Percentiles rank a stretch among this genome's conserved stretches.
These are phyloP conservation scores for Enteromius paludinosus DNA, from an alignment of 2,797 vertebrate species.

Conservation along the genomic window DNA sequence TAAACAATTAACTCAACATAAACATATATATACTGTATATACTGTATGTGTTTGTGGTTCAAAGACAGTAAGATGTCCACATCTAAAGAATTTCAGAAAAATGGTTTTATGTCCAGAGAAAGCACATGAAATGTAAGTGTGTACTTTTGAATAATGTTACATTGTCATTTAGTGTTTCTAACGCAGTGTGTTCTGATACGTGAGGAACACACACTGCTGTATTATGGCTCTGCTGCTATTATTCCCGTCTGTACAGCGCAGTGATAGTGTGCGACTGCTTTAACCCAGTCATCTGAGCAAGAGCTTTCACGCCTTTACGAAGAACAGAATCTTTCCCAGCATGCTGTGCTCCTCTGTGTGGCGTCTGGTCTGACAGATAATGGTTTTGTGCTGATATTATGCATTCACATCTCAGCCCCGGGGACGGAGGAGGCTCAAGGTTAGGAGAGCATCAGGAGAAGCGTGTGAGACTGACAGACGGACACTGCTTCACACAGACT, in stretches of 20 bases:
- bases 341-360: constrained; percentile 17
- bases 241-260: not conserved
- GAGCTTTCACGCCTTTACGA: not conserved
- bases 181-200: not conserved
- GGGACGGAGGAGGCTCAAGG: constrained; percentile 9
- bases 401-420: constrained; percentile 15
- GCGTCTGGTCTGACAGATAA: constrained; percentile 21
- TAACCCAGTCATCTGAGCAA: not conserved
- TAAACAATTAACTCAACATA: no score
- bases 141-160: no score
- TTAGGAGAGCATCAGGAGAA: not conserved
- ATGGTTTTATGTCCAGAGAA: no score
- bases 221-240: not conserved
- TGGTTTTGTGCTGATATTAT: constrained; percentile 20
- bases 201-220: not conserved
- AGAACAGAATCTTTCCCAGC: constrained; percentile 13
- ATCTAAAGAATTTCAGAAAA: no score
- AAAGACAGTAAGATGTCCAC: no score
- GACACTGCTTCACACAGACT: constrained; percentile 9
- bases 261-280: not conserved
- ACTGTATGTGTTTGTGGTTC: no score
- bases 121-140: no score
- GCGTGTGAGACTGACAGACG: constrained; percentile 3
- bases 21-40: no score
- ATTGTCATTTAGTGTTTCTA: no score